Percentiles rank a stretch among this genome's conserved stretches.
Conservation (phyloP, 2,888 invertebrate species). For the Priocnemis perturbator region DNA sequence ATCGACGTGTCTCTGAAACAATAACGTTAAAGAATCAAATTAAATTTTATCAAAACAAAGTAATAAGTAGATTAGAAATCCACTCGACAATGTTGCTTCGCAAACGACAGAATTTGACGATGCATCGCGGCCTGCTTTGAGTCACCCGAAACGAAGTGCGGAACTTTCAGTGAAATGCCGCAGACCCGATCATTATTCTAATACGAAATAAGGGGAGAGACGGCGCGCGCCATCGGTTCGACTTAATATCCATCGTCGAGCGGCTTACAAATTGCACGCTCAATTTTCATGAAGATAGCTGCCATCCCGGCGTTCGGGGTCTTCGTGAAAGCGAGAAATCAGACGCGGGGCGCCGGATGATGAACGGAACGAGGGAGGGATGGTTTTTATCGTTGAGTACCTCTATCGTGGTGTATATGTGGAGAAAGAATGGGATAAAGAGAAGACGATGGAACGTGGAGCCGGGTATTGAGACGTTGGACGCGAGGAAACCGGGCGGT, state of each 20-base stretch:
- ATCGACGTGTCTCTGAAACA: too few species aligned
- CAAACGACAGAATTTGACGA: too few species aligned
- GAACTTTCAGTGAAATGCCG: too few species aligned
- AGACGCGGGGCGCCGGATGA: not conserved
- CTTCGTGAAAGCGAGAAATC: not conserved
- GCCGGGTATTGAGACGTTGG: not conserved
- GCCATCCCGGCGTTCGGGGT: not conserved
- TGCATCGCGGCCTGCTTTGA: too few species aligned
- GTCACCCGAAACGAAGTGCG: too few species aligned
- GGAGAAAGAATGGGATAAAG: slow-evolving; percentile 16
- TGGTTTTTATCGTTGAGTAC: slow-evolving; percentile 2
- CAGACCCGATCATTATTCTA: slow-evolving; percentile 35
- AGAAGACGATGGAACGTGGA: slow-evolving; percentile 13
- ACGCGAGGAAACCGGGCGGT: slow-evolving; percentile 15
- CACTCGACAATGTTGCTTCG: too few species aligned
- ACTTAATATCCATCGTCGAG: slow-evolving; percentile 35
- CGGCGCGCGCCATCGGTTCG: slow-evolving; percentile 22
- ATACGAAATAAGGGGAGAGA: slow-evolving; percentile 28
- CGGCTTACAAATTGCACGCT: slow-evolving; percentile 47
- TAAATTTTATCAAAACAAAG: too few species aligned
- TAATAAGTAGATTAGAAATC: too few species aligned
- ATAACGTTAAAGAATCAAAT: too few species aligned
- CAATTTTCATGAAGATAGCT: slow-evolving; percentile 41
- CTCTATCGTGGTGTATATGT: not conserved
- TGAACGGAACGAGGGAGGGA: not conserved